Base-by-base conservation (phyloP, 1,140 invertebrate genomes). In the Drosophila varians region DNA sequence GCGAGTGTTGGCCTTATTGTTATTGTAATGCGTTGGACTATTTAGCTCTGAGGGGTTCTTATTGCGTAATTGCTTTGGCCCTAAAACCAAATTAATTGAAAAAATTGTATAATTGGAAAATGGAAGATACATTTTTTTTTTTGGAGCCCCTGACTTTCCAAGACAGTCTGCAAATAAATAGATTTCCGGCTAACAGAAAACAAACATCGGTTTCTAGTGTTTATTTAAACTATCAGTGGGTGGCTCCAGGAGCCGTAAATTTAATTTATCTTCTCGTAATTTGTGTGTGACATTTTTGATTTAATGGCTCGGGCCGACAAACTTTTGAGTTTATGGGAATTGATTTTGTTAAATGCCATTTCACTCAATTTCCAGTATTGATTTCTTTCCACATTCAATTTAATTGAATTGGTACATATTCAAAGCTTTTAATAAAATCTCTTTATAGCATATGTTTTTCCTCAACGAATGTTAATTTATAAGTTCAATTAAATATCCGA, bases 21-120 rank as follows among this genome's bases (percentile, higher is more conserved):
- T 72, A 61, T 72, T 72, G 53, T 69, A 57, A 57, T 52, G 25
- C 43, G 48, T 48, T 21, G 69, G 56, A 72, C 69, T 72, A 72
- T 72, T 72, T 36, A 21, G 23, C 48, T 52, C 31, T 25, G 43
- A 73, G 56, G 45, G 28, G 34, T 47, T 73, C 45, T 62, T 53
- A 23, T 19, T 18, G 43, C 28, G 66, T 52, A 72, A 72, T 71
- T 71, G 68, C 66, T 61, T 72, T 40, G 18, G 14, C 36, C n/a
- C 19, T 9, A 16, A 72, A 61, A 58, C 48, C 48, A 72, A 72
- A 72, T 62, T 72, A 72, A 72, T 72, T 54, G 48, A 43, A 19
- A 54, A 61, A 66, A 53, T 16, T 42, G 21, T 72, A 18, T 72
- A 72, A 72, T 72, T 72, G 55, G 55, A 72, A 72, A 61, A 18